A percentile compares a stretch with the other conserved stretches of the same genome.
Conservation (phyloP, 1,140 invertebrate species). For the Tetramorium alpestre region DNA sequence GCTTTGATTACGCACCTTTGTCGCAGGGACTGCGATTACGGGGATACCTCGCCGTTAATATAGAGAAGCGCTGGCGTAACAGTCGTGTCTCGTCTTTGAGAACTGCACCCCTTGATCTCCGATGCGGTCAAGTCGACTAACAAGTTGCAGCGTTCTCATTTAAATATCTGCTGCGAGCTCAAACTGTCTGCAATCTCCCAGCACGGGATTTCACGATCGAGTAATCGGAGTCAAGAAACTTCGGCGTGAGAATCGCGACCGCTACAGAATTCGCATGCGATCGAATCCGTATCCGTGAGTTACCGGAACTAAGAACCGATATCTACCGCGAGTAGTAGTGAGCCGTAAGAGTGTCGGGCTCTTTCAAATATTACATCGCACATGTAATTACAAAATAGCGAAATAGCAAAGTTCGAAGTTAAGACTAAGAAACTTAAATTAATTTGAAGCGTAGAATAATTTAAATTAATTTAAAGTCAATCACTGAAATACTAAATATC, state of each 20-base stretch:
- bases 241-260: slow-evolving; percentile 39
- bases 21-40: slow-evolving; percentile 23
- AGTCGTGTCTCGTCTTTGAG: slow-evolving; percentile 57
- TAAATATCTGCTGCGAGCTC: slow-evolving; percentile 61
- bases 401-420: neutral
- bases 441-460: neutral
- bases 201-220: slow-evolving; percentile 61
- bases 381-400: slow-evolving; percentile 19
- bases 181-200: slow-evolving; percentile 56
- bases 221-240: slow-evolving; percentile 59
- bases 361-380: neutral
- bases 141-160: slow-evolving; percentile 60
- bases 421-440: neutral
- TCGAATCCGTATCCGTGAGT: slow-evolving; percentile 43
- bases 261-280: slow-evolving; percentile 46
- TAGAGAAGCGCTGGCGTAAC: slow-evolving; percentile 43
- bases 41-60: slow-evolving; percentile 43
- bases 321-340: neutral
- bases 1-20: slow-evolving; percentile 22
- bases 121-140: slow-evolving; percentile 62
- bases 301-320: slow-evolving; percentile 15
- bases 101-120: slow-evolving; percentile 65
- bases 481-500: too few relatives aligned
- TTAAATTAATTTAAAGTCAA: neutral
- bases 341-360: neutral